Conservation (phyloP, 2,888 invertebrate species). For the Rhodophaea formosa region DNA sequence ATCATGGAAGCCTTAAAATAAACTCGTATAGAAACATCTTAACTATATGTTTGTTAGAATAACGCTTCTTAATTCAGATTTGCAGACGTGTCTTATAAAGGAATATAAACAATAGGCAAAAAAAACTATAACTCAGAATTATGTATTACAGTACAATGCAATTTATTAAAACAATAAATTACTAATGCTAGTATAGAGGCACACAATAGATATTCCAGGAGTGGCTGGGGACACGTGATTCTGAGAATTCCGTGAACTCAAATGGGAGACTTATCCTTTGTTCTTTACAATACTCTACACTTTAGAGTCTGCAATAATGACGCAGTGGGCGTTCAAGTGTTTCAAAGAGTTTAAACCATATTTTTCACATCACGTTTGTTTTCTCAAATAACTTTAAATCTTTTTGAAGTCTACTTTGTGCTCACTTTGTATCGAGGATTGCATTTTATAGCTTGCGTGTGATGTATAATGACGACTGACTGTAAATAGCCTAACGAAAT, state of each 20-base stretch:
- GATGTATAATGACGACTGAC: background rate
- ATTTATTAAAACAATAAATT: background rate
- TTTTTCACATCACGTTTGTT: constrained; percentile 38
- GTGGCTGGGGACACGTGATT: constrained; percentile 36
- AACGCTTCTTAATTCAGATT: too few species aligned
- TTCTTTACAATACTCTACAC: constrained; percentile 24
- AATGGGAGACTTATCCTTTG: constrained; percentile 42
- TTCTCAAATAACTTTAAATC: constrained; percentile 19
- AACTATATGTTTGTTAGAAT: too few species aligned
- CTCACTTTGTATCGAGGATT: background rate
- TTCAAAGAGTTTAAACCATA: constrained; percentile 39
- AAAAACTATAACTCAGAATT: too few species aligned
- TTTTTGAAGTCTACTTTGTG: constrained; percentile 20
- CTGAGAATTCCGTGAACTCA: constrained; percentile 43
- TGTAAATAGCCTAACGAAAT: too few species aligned
- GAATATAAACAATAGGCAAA: too few species aligned
- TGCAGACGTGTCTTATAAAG: too few species aligned
- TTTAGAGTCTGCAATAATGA: constrained; percentile 30
- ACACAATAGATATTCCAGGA: constrained; percentile 17
- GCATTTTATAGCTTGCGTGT: constrained; percentile 2
- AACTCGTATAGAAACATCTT: too few species aligned
- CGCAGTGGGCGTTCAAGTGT: constrained; percentile 37
- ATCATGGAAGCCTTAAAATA: too few species aligned
- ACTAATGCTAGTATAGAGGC: background rate
- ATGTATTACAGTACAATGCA: background rate